phyloP scores from a whole-genome alignment of 2,888 invertebrate species.

The Tineola bisselliella region DNA sequence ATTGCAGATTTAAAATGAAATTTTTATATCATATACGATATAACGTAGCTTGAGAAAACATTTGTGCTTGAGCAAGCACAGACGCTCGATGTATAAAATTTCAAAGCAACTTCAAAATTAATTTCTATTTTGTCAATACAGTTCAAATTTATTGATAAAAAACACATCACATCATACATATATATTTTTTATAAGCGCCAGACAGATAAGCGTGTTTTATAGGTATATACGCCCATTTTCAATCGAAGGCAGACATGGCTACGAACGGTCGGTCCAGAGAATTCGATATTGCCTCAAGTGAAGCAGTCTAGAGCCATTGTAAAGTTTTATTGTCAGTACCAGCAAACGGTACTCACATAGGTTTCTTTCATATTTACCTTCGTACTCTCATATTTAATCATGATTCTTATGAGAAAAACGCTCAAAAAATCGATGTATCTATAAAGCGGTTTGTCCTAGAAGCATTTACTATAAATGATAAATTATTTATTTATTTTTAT shows the following conservation, averaged over 20 bases:
- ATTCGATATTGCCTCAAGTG: slow-evolving; percentile 49
- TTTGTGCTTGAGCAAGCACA: not conserved
- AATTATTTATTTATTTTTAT: not conserved
- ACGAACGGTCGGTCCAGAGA: slow-evolving; percentile 24
- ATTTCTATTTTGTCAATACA: no score
- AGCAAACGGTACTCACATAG: slow-evolving; percentile 27
- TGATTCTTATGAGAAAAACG: not conserved
- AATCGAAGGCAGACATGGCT: not conserved
- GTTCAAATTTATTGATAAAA: no score
- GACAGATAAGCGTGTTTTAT: no score
- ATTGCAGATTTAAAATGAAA: slow-evolving; percentile 13
- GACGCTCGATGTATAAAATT: not conserved
- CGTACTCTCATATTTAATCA: slow-evolving; percentile 18
- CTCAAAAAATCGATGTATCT: no score
- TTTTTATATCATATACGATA: slow-evolving; percentile 7
- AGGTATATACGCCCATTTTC: not conserved
- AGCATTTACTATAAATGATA: no score
- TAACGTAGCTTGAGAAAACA: not conserved
- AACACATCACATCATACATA: no score
- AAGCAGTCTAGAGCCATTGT: slow-evolving; percentile 36
- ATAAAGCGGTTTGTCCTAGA: no score
- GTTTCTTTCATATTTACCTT: slow-evolving; percentile 14
- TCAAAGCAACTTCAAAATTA: no score
- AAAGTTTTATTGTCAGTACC: slow-evolving; percentile 44
- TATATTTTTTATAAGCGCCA: no score